Conservation (phyloP, 2,888 invertebrate genomes). For the Biston betularia region DNA sequence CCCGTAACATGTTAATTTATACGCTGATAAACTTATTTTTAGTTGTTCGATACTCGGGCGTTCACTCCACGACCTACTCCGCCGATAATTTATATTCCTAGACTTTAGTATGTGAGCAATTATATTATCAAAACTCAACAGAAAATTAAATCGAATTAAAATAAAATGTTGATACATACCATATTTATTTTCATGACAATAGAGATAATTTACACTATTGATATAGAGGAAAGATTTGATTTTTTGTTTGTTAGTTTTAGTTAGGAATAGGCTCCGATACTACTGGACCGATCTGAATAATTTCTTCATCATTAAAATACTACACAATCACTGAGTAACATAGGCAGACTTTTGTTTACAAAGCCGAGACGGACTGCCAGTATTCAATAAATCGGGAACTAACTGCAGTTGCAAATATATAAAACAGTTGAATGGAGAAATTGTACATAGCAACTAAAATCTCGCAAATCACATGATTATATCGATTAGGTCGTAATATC, state of each 20-base stretch:
- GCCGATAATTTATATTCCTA: not conserved
- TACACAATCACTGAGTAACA: no score
- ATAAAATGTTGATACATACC: not conserved
- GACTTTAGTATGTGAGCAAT: not conserved
- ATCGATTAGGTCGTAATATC: slow-evolving; percentile 6
- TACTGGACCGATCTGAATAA: no score
- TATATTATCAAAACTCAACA: not conserved
- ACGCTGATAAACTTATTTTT: slow-evolving; percentile 20
- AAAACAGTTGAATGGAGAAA: not conserved
- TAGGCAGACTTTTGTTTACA: no score
- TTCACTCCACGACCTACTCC: slow-evolving; percentile 4
- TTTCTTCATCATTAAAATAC: no score
- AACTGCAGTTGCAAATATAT: no score
- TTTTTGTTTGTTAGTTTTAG: no score
- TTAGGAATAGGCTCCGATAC: no score
- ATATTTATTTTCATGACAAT: no score
- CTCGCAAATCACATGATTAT: slow-evolving; percentile 3
- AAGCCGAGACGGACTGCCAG: no score
- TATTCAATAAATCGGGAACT: no score
- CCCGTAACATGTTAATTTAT: not conserved
- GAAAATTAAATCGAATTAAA: not conserved
- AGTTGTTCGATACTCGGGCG: not conserved
- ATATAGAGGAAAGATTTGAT: no score
- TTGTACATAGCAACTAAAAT: slow-evolving; percentile 2
- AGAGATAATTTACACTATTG: no score